Percentiles rank a stretch among this genome's conserved stretches.
Evolutionary conservation across 2,888 invertebrate genomes (phyloP).

Genomic region (Synergus japonicus): DNA sequence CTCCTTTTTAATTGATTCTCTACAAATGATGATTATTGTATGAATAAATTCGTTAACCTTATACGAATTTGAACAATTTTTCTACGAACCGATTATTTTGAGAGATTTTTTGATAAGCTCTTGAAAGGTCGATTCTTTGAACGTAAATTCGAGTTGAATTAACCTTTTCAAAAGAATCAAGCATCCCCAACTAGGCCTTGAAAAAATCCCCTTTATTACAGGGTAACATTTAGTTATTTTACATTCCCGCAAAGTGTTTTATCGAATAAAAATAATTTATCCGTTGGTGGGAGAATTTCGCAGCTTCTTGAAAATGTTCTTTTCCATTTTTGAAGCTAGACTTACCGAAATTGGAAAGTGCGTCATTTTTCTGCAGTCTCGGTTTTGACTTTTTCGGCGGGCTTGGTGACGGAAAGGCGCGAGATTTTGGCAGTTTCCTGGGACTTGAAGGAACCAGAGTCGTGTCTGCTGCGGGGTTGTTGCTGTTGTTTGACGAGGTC

Average conservation of each 20-base stretch:
- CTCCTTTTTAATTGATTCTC: too few relatives aligned
- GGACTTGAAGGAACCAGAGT: constrained; percentile 68
- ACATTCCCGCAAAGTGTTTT: not conserved
- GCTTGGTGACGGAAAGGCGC: not conserved
- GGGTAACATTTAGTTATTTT: not conserved
- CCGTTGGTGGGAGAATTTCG: not conserved
- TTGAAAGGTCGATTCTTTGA: too few relatives aligned
- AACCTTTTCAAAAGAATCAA: too few relatives aligned
- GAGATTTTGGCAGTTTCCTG: constrained; percentile 63
- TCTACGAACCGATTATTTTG: too few relatives aligned
- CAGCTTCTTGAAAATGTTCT: not conserved
- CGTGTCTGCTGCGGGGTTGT: constrained; percentile 66
- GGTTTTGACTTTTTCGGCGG: constrained; percentile 32
- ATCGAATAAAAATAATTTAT: not conserved
- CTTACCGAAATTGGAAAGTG: not conserved
- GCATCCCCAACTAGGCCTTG: not conserved
- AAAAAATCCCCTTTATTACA: not conserved
- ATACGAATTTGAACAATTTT: too few relatives aligned
- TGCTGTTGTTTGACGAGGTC: constrained; percentile 60
- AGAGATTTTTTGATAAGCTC: too few relatives aligned
- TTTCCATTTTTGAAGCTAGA: not conserved
- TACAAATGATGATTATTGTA: too few relatives aligned
- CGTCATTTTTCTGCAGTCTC: constrained; percentile 30
- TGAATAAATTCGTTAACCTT: too few relatives aligned
- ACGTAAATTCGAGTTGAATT: too few relatives aligned